Evolutionary conservation across 2,797 vertebrate species (phyloP), one percentile per base, ranked within the genome.

Genomic region (Crenuchus spilurus): DNA sequence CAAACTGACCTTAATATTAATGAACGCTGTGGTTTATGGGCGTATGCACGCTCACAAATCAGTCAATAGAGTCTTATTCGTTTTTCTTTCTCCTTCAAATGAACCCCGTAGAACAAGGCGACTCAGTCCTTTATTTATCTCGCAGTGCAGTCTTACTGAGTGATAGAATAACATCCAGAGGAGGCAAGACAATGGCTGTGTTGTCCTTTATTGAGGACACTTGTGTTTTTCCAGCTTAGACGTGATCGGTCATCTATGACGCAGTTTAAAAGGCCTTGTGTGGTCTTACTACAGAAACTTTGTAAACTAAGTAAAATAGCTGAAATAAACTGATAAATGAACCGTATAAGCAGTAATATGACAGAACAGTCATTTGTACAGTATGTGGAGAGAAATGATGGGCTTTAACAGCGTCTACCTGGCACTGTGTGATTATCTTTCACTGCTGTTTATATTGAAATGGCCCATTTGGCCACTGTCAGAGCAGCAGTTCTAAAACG

Each of bases 1-100:
- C n/a, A 72, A 60, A 65, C 54, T 63, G 33, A 48, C 18, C 30
- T 63, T 64, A 70, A 24, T 46, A 69, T 62, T 74, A 74, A 77
- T 67, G 60, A 67, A 31, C 39, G 37, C 28, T 57, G 63, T 10
- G 20, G 22, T 64, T 69, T 39, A 57, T 42, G 30, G n/a, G 20
- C 35, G 14, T 42, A 39, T 42, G 41, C 11, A 20, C 42, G 24
- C 18, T 42, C 62, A 74, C 30, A 54, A 63, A 44, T 68, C 46
- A 48, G 8, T 63, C 61, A 79, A 24, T 31, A 24, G 30, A 61
- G 49, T 24, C 35, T 28, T 66, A 39, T 70, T 46, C n/a, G 30
- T 16, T 31, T 46, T 41, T 20, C 18, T 61, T 39, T 61, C 58
- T 11, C 57, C 60, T 62, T 42, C 24, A 62, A 42, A 62, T 57